These are phyloP conservation scores for Gryon sp. DNA, from an alignment of 1,140 invertebrate species.

Conservation along the genomic window DNA sequence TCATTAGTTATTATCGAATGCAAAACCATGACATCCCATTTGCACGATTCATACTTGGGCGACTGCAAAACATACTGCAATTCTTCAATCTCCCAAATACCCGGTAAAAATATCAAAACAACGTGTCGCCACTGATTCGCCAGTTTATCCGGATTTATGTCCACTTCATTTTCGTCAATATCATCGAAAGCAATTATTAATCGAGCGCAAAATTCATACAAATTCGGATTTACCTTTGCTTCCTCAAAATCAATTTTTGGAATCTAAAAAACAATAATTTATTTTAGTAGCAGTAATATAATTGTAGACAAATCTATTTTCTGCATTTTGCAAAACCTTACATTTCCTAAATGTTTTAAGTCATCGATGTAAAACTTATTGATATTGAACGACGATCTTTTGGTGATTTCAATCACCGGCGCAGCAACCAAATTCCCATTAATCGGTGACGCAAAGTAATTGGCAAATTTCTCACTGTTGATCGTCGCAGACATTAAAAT, in stretches of 20 bases:
- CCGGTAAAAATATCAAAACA: slow-evolving; percentile 93
- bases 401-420: slow-evolving; percentile 81
- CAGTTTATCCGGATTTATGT: no score
- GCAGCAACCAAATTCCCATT: slow-evolving; percentile 76
- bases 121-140: slow-evolving; percentile 82
- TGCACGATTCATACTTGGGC: background rate
- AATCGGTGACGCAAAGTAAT: slow-evolving; percentile 86
- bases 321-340: no score
- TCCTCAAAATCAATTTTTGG: slow-evolving; percentile 77
- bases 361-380: slow-evolving; percentile 87
- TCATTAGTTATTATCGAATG: slow-evolving; percentile 91
- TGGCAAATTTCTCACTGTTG: slow-evolving; percentile 85
- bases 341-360: slow-evolving; percentile 72
- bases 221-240: slow-evolving; percentile 79
- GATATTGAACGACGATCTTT: slow-evolving; percentile 80
- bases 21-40: slow-evolving; percentile 83
- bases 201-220: slow-evolving; percentile 82
- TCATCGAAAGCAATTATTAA: slow-evolving; percentile 86
- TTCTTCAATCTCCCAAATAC: slow-evolving; percentile 90
- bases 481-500: slow-evolving; percentile 95
- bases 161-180: slow-evolving; percentile 81
- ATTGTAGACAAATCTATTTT: no score
- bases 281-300: no score
- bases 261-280: slow-evolving; percentile 76
- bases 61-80: slow-evolving; percentile 73